Evolutionary conservation across 2,797 vertebrate genomes (phyloP), one percentile per base, ranked within the genome.

Genomic region (Catostomus latipinnis): DNA sequence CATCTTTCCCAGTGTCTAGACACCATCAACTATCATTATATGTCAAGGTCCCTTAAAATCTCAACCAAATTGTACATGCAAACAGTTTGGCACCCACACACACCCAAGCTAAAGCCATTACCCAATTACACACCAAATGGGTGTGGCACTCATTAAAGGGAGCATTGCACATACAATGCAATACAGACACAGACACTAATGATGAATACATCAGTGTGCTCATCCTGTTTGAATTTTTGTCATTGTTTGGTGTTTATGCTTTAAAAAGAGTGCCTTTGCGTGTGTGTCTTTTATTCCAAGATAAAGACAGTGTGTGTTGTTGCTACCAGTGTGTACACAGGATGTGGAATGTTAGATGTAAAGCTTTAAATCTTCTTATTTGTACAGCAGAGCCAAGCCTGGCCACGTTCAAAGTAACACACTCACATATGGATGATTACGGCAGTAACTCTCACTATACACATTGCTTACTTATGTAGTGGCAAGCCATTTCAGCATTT

Each of bases 361-460:
- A 94, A 94, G 90, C 91, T 79, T 74, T 90, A 93, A 94, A 93
- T 92, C 93, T 91, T 92, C 91, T 94, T 94, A 94, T 88, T 86
- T 73, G 81, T 67, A 71, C 53, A 74, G 80, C 86, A 83, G 86
- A 88, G 87, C 89, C 83, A 87, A 81, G 84, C 85, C 80, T 69
- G 22, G 53, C 4, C 50, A 46, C 8, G 8, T n/a, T 75, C 66
- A 52, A 16, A 6, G 9, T 52, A 6, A 14, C 56, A 11, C 11
- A 46, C 45, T 16, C 4, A 0, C 16, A 56, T 7, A 67, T 0
- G 16, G 7, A 8, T 4, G 72, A 65, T 65, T 74, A 66, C 10
- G 10, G 18, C 48, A 52, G 8, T n/a, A 9, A 53, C 72, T 52
- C 45, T 54, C n/a, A 75, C 52, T 75, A 56, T 11, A 54, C 52